Evolutionary conservation across 2,113 vertebrate species (phyloP), one percentile per base, ranked within the genome.

Genomic region (Nothoprocta perdicaria): DNA sequence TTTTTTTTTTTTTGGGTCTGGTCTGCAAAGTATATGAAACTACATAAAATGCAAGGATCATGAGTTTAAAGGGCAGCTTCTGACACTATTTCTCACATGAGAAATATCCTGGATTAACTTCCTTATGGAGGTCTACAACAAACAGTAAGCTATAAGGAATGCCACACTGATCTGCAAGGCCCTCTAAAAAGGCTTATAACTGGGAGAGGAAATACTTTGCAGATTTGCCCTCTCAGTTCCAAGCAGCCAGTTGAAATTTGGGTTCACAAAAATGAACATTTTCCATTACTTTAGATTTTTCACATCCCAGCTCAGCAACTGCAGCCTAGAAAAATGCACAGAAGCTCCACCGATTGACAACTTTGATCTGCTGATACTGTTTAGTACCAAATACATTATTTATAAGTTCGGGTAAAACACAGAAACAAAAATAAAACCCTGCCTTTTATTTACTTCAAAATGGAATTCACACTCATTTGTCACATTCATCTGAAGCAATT

Each of bases 391-490:
- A 90, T 74, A 67, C 31, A 55, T 74, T 86, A 92, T 86, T 94
- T 76, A 85, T 82, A 48, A 40, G 22, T 89, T 84, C 63, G 35
- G 58, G 80, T 77, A 93, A 94, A 92, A 79, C 62, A 66, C 0
- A 0, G 60, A 80, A 95, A 78, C 46, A 94, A 92, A 84, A 95
- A 84, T 52, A 88, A 86, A 93, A 23, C 24, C 35, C 19, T 74
- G 61, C 43, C 18, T 88, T 67, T 76, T 79, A 84, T 65, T 81
- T 93, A 86, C 6, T 90, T 91, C 57, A 63, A 80, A 89, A 86
- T 46, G 31, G 50, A 89, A 87, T 90, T 96, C 88, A 88, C 69
- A 90, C 86, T 79, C 29, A 84, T 78, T 82, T 94, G 67, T 88
- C 81, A 94, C 33, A 62, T 17, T 63, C 60, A 93, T 84, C 69